phyloP scores from a whole-genome alignment of 2,888 invertebrate species.

The Diarsia dahlii region DNA sequence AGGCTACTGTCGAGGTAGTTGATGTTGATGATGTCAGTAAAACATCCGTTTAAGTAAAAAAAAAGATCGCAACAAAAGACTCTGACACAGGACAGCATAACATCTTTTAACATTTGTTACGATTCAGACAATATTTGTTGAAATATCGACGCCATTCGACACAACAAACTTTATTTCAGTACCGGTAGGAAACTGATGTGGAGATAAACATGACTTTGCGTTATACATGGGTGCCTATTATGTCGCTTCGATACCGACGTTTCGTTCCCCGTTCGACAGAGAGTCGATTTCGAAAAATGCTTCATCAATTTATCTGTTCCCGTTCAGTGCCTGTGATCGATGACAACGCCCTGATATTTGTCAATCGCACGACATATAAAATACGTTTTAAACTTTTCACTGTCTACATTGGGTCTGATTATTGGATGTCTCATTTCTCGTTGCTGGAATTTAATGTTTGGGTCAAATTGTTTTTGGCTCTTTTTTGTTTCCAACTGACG shows the following conservation, averaged over 20 bases:
- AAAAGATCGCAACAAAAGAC: conserved; percentile 21
- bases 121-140: conserved; percentile 49
- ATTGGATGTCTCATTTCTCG: conserved; percentile 35
- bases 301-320: conserved; percentile 82
- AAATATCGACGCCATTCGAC: conserved; percentile 60
- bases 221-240: conserved; percentile 69
- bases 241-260: conserved; percentile 68
- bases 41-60: neutral
- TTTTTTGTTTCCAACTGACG: neutral
- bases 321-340: conserved; percentile 81
- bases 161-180: conserved; percentile 60
- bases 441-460: conserved; percentile 22
- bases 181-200: conserved; percentile 66
- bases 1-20: too few relatives aligned
- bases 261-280: conserved; percentile 63
- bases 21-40: neutral
- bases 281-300: conserved; percentile 78
- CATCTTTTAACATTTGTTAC: conserved; percentile 40
- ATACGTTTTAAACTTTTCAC: conserved; percentile 70
- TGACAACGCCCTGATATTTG: conserved; percentile 79
- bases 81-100: conserved; percentile 13
- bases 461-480: neutral
- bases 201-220: conserved; percentile 71
- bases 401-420: conserved; percentile 39
- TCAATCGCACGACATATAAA: conserved; percentile 75